Base-by-base conservation (phyloP, 2,888 invertebrate genomes). In the Parapristionchus giblindavisi region DNA sequence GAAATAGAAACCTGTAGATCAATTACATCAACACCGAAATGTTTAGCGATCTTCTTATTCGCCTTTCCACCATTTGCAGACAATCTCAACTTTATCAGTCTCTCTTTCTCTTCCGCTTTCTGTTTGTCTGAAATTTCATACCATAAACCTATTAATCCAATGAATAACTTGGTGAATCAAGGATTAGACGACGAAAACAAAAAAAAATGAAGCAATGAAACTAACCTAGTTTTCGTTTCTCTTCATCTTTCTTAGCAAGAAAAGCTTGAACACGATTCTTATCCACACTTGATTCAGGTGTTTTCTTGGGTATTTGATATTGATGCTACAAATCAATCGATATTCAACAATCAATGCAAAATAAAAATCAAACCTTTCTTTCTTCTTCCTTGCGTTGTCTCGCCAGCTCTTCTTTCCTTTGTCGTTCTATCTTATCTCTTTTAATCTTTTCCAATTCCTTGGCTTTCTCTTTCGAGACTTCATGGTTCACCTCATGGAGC, bases 61-160 rank as follows among this genome's bases (percentile, higher is more conserved):
- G 85, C 85, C 76, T 81, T 81, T 75, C 85, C 85, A n/a, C 82
- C 81, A 65, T 81, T 78, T n/a, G 80, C 79, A 75, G 84, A 81
- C 75, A 85, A 65, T 60, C 85, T 63, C 54, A 83, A 77, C 68
- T 78, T 77, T 74, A 83, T 83, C 58, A 85, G 76, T 36, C 75
- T 72, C 51, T 83, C 80, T 52, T 80, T 78, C 14, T 85, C 83
- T 38, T 77, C 76, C 43, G 80, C 78, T 24, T 75, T 75, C 52
- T 77, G 34, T 51, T 78, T 77, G 60, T 80, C 77, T 66, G 72
- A 56, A 56, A 56, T 56, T 21, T 8, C 11, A 56, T 56, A 78
- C 61, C 48, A 48, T 14, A 14, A 21, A 11, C 11, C 21, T 21
- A 11, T 48, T 48, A 48, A 48, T 14, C 14, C 29, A 29, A 48